Evolutionary conservation across 2,113 vertebrate genomes (phyloP).

Genomic region (Trinectes maculatus): DNA sequence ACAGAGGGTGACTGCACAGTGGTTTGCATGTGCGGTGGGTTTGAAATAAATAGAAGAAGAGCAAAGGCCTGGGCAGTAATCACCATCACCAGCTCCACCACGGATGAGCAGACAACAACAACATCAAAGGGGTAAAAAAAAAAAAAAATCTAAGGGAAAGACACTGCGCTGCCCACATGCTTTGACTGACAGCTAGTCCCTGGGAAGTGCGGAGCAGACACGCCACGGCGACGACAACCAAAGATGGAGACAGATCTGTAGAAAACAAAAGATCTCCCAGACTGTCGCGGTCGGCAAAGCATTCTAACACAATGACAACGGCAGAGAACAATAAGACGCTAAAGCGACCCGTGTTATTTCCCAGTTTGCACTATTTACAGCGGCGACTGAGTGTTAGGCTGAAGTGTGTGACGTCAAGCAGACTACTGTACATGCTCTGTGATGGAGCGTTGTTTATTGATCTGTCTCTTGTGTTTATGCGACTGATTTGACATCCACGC

Average conservation of each 20-base stretch:
- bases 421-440: slow-evolving; percentile 22
- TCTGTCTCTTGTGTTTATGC: slow-evolving; percentile 70
- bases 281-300: background rate
- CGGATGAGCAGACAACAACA: slow-evolving; percentile 37
- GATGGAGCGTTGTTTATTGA: slow-evolving; percentile 74
- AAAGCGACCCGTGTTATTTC: slow-evolving; percentile 25
- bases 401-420: slow-evolving; percentile 45
- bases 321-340: slow-evolving; percentile 13
- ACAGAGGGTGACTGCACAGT: slow-evolving; percentile 9
- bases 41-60: slow-evolving; percentile 49
- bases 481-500: slow-evolving; percentile 60
- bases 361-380: slow-evolving; percentile 25
- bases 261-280: slow-evolving; percentile 35
- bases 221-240: slow-evolving; percentile 15
- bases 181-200: slow-evolving; percentile 56
- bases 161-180: slow-evolving; percentile 39
- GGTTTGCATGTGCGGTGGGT: slow-evolving; percentile 13
- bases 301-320: slow-evolving; percentile 9
- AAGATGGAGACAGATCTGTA: slow-evolving; percentile 29
- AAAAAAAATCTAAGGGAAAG: slow-evolving; percentile 23
- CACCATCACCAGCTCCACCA: background rate
- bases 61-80: slow-evolving; percentile 15
- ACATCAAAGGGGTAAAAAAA: slow-evolving; percentile 31
- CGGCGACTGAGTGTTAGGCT: slow-evolving; percentile 10
- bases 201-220: slow-evolving; percentile 44